Evolutionary conservation across 2,888 invertebrate genomes (phyloP).

Genomic region (Pilophorus perplexus): DNA sequence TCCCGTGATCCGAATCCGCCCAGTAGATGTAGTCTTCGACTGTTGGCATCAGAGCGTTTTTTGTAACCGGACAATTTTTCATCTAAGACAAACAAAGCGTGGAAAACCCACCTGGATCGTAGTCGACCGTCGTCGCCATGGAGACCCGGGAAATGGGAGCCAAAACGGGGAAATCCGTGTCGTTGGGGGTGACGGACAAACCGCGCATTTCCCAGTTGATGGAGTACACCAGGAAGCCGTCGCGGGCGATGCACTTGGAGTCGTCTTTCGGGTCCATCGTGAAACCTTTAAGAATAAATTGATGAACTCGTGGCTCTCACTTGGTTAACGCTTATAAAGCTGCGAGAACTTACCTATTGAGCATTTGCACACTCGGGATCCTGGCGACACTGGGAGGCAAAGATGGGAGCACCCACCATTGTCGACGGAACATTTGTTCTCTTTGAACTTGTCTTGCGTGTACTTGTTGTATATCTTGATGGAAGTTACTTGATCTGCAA

Average conservation of each 20-base stretch:
- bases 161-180: conserved; percentile 55
- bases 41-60: too few relatives aligned
- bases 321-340: neutral
- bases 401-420: conserved; percentile 68
- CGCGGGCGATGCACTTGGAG: conserved; percentile 50
- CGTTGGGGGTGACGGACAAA: conserved; percentile 55
- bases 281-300: neutral
- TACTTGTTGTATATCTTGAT: conserved; percentile 69
- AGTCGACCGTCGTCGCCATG: conserved; percentile 73
- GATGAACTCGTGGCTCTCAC: neutral
- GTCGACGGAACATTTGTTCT: conserved; percentile 59
- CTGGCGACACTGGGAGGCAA: conserved; percentile 64
- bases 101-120: conserved; percentile 57
- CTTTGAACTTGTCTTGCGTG: conserved; percentile 58
- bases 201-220: conserved; percentile 75
- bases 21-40: conserved; percentile 66
- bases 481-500: conserved; percentile 62
- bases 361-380: conserved; percentile 67
- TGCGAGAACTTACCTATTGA: conserved; percentile 63
- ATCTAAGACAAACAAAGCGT: too few relatives aligned
- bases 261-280: conserved; percentile 4
- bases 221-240: conserved; percentile 74
- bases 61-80: too few relatives aligned
- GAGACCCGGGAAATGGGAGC: conserved; percentile 72
- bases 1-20: conserved; percentile 75